Percentiles rank a stretch among this genome's conserved stretches.
These are phyloP conservation scores for Spea hammondii DNA, from an alignment of 2,797 vertebrate genomes.

Conservation along the genomic window DNA sequence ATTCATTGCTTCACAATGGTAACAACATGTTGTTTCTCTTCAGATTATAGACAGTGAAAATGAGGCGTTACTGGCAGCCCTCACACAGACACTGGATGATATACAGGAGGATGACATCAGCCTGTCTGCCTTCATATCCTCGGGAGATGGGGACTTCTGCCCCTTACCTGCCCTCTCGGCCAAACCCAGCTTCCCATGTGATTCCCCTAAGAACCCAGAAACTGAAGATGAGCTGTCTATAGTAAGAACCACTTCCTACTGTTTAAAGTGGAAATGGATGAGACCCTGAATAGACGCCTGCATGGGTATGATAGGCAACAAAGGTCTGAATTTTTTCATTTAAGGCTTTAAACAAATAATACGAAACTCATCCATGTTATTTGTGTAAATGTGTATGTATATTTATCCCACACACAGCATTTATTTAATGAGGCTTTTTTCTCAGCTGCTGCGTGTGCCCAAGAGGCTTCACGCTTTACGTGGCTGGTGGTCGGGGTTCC, in stretches of 20 bases:
- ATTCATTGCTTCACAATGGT: neutral
- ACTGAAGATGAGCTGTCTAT: conserved; percentile 90
- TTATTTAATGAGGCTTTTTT: neutral
- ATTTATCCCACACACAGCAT: conserved; percentile 62
- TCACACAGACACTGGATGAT: conserved; percentile 93
- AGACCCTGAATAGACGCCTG: conserved; percentile 74
- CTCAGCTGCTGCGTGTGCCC: no score
- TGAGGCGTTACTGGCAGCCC: conserved; percentile 89
- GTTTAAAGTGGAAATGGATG: conserved; percentile 76
- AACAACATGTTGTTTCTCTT: conserved; percentile 38
- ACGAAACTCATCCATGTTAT: conserved; percentile 44
- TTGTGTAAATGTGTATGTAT: conserved; percentile 46
- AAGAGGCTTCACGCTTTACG: neutral
- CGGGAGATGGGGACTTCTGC: conserved; percentile 77
- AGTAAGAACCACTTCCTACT: conserved; percentile 83
- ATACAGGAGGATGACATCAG: conserved; percentile 86
- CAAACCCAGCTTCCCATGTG: conserved; percentile 69
- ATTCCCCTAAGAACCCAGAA: conserved; percentile 69
- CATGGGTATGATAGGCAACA: conserved; percentile 76
- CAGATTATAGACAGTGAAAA: conserved; percentile 92
- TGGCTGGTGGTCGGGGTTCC: neutral
- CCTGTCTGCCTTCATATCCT: conserved; percentile 83
- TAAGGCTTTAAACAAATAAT: conserved; percentile 74
- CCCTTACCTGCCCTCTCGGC: conserved; percentile 66
- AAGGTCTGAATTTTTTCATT: conserved; percentile 87